Evolutionary conservation across 2,113 vertebrate genomes (phyloP), one percentile per base, ranked within the genome.

Genomic region (Scalopus aquaticus): DNA sequence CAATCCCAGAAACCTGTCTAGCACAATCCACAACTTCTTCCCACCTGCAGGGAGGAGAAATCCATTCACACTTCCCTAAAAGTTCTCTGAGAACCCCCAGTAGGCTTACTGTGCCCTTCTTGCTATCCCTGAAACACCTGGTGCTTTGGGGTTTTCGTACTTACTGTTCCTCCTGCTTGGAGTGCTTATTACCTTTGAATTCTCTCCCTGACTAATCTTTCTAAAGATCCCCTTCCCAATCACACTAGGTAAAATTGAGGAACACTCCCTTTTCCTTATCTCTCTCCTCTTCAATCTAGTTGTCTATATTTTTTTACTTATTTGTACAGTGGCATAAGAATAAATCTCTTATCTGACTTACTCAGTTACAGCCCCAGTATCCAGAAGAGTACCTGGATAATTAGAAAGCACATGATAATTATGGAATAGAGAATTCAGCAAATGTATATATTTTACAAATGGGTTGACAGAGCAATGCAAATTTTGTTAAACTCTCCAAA

Each of bases 401-500:
- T 37, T 51, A 82, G 12, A 85, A 77, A 72, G 42, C 30, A 91
- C 17, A 22, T 26, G 64, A 91, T 30, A 88, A 39, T 24, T 67
- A 13, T 19, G n/a, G 37, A 88, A 85, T 39, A 69, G 44, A 83
- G 54, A 92, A 90, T 54, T 92, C 70, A 77, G 39, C 6, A 92
- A 95, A 72, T 54, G 49, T 73, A 65, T 7, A 37, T 49, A 86
- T 64, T 86, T 88, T 89, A 89, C 56, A 92, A 76, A 83, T 51
- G 46, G 67, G 16, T 13, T 90, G 19, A 54, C n/a, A 84, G 26
- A 90, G 30, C 54, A 70, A 88, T 28, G 26, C 74, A 74, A 79
- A 80, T 80, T 67, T 70, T 67, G 42, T 67, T 91, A 95, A 77
- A 13, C 35, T 46, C 54, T 56, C 54, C 30, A 69, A 91, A 79